Conservation (phyloP, 1,140 invertebrate genomes). For the Zaprionus gabonicus region DNA sequence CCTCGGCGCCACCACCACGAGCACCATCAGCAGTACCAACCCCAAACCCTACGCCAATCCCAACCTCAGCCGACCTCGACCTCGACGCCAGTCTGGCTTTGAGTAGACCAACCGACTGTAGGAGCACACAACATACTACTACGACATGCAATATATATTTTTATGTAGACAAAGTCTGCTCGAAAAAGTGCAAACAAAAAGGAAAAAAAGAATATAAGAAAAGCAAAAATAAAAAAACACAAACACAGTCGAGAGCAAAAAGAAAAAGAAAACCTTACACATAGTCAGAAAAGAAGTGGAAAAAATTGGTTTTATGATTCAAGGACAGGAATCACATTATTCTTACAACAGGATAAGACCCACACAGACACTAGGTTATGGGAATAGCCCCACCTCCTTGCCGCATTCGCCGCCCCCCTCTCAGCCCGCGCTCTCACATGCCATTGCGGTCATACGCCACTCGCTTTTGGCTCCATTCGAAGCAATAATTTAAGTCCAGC, state of each 20-base stretch:
- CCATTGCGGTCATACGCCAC: constrained; percentile 62
- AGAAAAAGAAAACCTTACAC: constrained; percentile 58
- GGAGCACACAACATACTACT: constrained; percentile 67
- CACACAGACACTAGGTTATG: constrained; percentile 74
- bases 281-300: constrained; percentile 67
- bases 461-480: constrained; percentile 68
- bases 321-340: constrained; percentile 83
- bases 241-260: constrained; percentile 22
- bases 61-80: constrained; percentile 42
- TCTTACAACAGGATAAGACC: constrained; percentile 75
- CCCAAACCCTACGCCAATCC: constrained; percentile 8
- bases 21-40: constrained; percentile 3
- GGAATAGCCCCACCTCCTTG: constrained; percentile 32
- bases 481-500: constrained; percentile 82
- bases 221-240: constrained; percentile 53
- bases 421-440: constrained; percentile 37
- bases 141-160: constrained; percentile 77
- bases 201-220: constrained; percentile 56
- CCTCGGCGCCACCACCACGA: constrained; percentile 1
- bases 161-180: constrained; percentile 81
- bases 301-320: constrained; percentile 82
- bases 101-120: constrained; percentile 57
- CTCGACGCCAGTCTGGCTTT: constrained; percentile 66
- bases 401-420: constrained; percentile 31
- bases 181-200: constrained; percentile 81